Base-by-base conservation (phyloP, 2,113 vertebrate species). In the Sebastes fasciatus region DNA sequence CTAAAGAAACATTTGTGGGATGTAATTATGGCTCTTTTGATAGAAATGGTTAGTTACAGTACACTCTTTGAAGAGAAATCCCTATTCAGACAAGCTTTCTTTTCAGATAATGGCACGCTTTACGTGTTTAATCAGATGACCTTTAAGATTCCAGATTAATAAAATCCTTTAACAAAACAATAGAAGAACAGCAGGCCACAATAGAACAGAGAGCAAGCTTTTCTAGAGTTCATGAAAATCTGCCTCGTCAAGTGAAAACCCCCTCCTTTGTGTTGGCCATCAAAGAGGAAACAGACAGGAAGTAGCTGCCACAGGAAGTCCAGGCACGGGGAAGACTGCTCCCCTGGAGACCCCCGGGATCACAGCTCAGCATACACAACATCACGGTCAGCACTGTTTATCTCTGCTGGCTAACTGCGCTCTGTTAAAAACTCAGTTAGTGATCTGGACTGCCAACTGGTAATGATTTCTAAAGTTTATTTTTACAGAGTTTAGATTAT, bases 251-350 rank as follows among this genome's bases (percentile, higher is more conserved):
- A 93, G 78, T 70, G 77, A 93, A 77, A 93, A 82, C 60, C 11
- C 52, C 83, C 76, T 90, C 74, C 87, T 89, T 92, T 93, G 92
- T 94, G 84, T 89, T 83, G 77, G 63, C 77, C 91, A 87, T 91
- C 86, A 93, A 87, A 91, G 85, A 93, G 92, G 92, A 94, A 94
- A 93, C 77, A 83, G 90, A 86, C 95, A 94, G 94, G 94, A 96
- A 95, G 90, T 89, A 75, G 90, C 94, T 92, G 90, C 92, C 86
- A 90, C 90, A 91, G 94, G 92, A 94, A 94, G 84, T 77, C 68
- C 89, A 93, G 91, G 89, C 93, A 90, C 19, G 77, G 82, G 90
- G 91, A 91, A 86, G 89, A 89, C 90, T 57, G 82, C 85, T 91
- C 71, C 85, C 88, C 83, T 65, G 74, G 68, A 91, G 87, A 86